These are phyloP conservation scores for Adela reaumurella DNA, from an alignment of 2,888 invertebrate genomes.

Conservation along the genomic window DNA sequence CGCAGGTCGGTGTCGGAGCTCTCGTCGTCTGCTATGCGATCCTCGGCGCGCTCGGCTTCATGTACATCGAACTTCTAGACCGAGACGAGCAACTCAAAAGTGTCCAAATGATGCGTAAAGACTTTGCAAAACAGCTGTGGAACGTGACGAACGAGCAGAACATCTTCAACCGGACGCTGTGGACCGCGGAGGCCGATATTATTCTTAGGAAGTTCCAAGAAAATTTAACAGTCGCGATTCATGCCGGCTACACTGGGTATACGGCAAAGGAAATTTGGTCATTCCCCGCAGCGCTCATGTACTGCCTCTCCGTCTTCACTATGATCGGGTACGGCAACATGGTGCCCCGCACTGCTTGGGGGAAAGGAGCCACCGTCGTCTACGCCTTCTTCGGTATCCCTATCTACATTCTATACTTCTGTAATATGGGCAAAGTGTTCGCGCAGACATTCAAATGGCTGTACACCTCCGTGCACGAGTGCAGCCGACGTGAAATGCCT, in stretches of 20 bases:
- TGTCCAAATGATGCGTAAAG: conserved; percentile 46
- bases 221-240: conserved; percentile 61
- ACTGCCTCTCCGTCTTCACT: conserved; percentile 81
- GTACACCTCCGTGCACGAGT: conserved; percentile 73
- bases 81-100: conserved; percentile 48
- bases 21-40: conserved; percentile 84
- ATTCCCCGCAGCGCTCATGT: conserved; percentile 86
- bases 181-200: conserved; percentile 57
- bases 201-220: conserved; percentile 66
- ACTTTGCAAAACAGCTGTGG: conserved; percentile 66
- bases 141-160: conserved; percentile 63
- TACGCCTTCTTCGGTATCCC: conserved; percentile 89
- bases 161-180: conserved; percentile 64
- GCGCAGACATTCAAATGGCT: conserved; percentile 79
- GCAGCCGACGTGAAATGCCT: conserved; percentile 49
- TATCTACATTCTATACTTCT: conserved; percentile 80
- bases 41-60: conserved; percentile 79
- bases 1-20: conserved; percentile 87
- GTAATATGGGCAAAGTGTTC: conserved; percentile 85
- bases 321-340: conserved; percentile 92
- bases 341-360: conserved; percentile 77
- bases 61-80: conserved; percentile 68
- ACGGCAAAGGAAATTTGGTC: conserved; percentile 73
- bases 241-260: conserved; percentile 70
- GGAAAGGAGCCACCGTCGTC: conserved; percentile 78